These are phyloP conservation scores for Paedocypris sp. DNA, from an alignment of 2,113 vertebrate genomes.

Conservation along the genomic window DNA sequence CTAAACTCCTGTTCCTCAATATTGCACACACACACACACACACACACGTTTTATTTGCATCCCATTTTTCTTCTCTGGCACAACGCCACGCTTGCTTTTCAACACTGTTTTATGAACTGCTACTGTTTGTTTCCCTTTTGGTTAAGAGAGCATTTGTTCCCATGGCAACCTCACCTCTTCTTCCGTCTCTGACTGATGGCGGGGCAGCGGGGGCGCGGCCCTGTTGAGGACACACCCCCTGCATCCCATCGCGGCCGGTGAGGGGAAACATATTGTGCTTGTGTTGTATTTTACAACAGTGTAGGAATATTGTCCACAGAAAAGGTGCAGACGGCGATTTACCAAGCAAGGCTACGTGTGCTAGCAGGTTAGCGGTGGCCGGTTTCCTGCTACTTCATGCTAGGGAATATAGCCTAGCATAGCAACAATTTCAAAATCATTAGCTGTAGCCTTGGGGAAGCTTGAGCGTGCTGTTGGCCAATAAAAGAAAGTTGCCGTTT, in stretches of 20 bases:
- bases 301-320: too few species aligned
- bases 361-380: too few species aligned
- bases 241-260: not conserved
- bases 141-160: conserved; percentile 65
- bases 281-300: not conserved
- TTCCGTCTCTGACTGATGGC: conserved; percentile 35
- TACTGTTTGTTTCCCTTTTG: conserved; percentile 63
- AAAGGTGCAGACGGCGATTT: too few species aligned
- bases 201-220: conserved; percentile 14
- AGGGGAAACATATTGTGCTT: not conserved
- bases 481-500: too few species aligned
- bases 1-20: too few species aligned
- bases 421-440: too few species aligned
- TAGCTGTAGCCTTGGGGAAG: too few species aligned
- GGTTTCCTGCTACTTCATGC: too few species aligned
- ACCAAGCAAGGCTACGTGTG: too few species aligned
- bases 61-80: not conserved
- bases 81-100: conserved; percentile 47
- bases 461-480: too few species aligned
- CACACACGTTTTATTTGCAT: not conserved
- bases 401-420: too few species aligned
- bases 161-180: conserved; percentile 60
- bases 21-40: not conserved
- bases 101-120: conserved; percentile 50
- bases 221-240: conserved; percentile 10